phyloP scores from a whole-genome alignment of 1,140 invertebrate genomes.

The Drosophila carrolli region DNA sequence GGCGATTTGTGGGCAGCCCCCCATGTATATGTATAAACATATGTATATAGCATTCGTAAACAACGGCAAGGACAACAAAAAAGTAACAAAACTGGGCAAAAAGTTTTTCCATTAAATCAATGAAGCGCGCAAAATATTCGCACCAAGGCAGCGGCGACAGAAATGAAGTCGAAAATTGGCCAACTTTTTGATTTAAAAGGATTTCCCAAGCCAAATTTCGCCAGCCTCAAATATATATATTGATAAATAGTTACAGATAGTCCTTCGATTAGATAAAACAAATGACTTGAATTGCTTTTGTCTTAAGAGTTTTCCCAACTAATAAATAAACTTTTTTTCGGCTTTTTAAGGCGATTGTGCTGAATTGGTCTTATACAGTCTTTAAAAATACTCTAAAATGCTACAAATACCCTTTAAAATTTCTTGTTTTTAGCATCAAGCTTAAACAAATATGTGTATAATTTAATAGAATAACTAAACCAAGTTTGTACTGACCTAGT shows the following conservation, averaged over 20 bases:
- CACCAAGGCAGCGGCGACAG: constrained; percentile 55
- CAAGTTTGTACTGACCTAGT: no score
- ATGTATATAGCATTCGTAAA: constrained; percentile 12
- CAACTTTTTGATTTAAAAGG: constrained; percentile 50
- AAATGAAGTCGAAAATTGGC: constrained; percentile 53
- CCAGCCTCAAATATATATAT: neutral
- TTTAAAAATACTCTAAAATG: neutral
- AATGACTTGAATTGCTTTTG: constrained; percentile 10
- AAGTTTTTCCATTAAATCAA: constrained; percentile 82
- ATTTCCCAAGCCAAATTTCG: constrained; percentile 5
- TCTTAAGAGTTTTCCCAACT: constrained; percentile 8
- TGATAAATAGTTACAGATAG: constrained; percentile 12
- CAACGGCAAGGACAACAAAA: constrained; percentile 31
- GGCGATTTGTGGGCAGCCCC: constrained; percentile 51
- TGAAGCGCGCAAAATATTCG: constrained; percentile 78
- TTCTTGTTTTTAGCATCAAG: no score
- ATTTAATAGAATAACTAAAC: no score
- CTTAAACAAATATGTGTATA: no score
- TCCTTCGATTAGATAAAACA: constrained; percentile 18
- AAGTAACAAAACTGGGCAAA: constrained; percentile 52
- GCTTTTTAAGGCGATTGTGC: neutral
- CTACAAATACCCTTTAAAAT: no score
- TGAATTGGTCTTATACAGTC: neutral
- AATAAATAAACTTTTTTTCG: neutral
- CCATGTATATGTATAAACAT: constrained; percentile 1